Evolutionary conservation across 2,797 vertebrate species (phyloP), one percentile per base, ranked within the genome.

Genomic region (Urophycis tenuis): DNA sequence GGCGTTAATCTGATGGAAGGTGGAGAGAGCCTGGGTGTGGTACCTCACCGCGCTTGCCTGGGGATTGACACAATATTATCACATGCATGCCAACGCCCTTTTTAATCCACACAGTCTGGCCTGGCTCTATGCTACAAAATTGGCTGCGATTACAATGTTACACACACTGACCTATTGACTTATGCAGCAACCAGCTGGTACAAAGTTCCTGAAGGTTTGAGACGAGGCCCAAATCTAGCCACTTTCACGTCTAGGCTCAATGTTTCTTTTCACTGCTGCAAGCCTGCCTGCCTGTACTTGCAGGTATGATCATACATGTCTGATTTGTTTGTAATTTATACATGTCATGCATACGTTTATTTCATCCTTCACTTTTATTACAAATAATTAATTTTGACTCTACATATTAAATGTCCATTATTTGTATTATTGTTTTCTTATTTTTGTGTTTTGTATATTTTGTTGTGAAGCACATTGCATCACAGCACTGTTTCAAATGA

Each of bases 1-100:
- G 82, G 97, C 95, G 39, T 97, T 99, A 90, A 98, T 98, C 86
- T 98, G 96, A 86, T 99, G 97, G 90, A 97, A 98, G 81, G 75
- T 89, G 33, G 91, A 81, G 74, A 97, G 86, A 67, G 95, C 91
- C 79, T 92, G 92, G 83, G 92, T 90, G 84, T 92, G 89, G 88
- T 96, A 97, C 74, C 86, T 93, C 53, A 94, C 91, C 0, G 92
- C 87, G 85, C 92, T 92, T 60, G 91, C 91, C 96, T 99, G 78
- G 11, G 5, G 71, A 0, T 14, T 7, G 74, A 3, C 69, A 71
- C 69, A 19, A 71, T 14, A 33, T 9, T 33, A 71, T 32, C 25
- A 70, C 25, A 70, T 15, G 64, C 67, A 14, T 15, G 30, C 31
- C 67, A 30, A 25, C n/a, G 9, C 64, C 64, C 25, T n/a, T n/a